Evolutionary conservation across 2,888 invertebrate species (phyloP).

Genomic region (Acholoe squamosa): DNA sequence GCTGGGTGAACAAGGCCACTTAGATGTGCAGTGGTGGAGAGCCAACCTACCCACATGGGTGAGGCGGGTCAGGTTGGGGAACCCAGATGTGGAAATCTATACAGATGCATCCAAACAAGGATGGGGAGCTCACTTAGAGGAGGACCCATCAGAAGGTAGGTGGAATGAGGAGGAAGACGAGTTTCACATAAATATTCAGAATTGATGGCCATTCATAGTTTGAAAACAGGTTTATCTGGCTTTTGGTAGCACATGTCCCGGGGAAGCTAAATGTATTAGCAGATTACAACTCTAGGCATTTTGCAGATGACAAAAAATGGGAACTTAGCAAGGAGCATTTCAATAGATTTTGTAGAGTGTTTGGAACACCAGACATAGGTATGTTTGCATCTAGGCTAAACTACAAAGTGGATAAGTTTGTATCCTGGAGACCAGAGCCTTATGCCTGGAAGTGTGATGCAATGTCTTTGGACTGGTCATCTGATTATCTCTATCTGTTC

Average conservation of each 20-base stretch:
- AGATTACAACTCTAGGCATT: constrained; percentile 9
- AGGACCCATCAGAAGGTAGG: neutral
- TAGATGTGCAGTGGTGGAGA: neutral
- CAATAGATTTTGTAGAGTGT: neutral
- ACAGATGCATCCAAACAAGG: neutral
- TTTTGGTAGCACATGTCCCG: neutral
- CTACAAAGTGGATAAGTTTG: constrained; percentile 63
- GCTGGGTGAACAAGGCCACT: neutral
- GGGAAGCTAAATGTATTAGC: constrained; percentile 46
- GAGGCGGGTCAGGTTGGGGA: neutral
- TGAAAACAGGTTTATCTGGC: constrained; percentile 18
- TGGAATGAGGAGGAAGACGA: neutral
- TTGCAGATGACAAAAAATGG: constrained; percentile 59
- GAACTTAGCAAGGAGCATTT: neutral
- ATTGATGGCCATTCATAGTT: constrained; percentile 40
- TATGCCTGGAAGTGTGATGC: constrained; percentile 67
- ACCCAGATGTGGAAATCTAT: neutral
- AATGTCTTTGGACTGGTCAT: constrained; percentile 65
- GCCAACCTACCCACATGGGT: neutral
- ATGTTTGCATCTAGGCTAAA: constrained; percentile 70
- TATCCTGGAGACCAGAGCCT: constrained; percentile 69
- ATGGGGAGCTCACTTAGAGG: too few species aligned
- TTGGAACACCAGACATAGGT: constrained; percentile 62
- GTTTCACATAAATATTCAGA: constrained; percentile 58
- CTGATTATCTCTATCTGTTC: constrained; percentile 66